phyloP scores from a whole-genome alignment of 30 jellyfish, hydroid and myxozoan species.

The Hydractinia echinata region DNA sequence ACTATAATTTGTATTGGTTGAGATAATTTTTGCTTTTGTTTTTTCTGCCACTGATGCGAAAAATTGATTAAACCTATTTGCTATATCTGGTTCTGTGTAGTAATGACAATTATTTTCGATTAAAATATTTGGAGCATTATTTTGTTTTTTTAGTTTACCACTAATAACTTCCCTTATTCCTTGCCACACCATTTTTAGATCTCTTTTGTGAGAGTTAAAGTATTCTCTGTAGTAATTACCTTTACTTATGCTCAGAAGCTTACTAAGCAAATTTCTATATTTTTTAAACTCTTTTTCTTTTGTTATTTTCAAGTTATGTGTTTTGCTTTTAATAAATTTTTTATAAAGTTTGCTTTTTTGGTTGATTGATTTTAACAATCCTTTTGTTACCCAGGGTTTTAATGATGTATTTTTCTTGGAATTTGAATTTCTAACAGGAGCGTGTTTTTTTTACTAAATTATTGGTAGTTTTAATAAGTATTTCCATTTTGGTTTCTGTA shows the following conservation, averaged over 20 bases:
- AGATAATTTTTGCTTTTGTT: not conserved
- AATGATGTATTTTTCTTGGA: not conserved
- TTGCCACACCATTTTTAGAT: not conserved
- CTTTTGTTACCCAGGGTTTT: slow-evolving; percentile 2
- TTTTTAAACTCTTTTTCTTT: not conserved
- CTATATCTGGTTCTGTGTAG: not conserved
- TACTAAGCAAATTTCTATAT: not conserved
- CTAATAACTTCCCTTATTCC: not conserved
- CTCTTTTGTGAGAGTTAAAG: too few species aligned
- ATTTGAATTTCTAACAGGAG: not conserved
- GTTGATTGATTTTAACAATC: too few species aligned
- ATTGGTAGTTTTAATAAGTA: too few species aligned
- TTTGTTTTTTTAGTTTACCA: not conserved
- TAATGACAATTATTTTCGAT: not conserved
- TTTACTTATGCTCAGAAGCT: slow-evolving; percentile 1
- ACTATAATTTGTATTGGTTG: too few species aligned
- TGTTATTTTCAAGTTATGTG: too few species aligned
- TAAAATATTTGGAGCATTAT: not conserved
- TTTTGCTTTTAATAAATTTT: too few species aligned
- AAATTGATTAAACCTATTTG: too few species aligned
- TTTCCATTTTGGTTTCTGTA: not conserved
- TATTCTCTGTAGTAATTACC: too few species aligned
- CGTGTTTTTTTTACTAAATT: too few species aligned
- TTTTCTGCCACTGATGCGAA: not conserved
- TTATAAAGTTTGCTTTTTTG: too few species aligned